Evolutionary conservation across 2,113 vertebrate species (phyloP), one percentile per base, ranked within the genome.

Genomic region (Macroglossus sobrinus): DNA sequence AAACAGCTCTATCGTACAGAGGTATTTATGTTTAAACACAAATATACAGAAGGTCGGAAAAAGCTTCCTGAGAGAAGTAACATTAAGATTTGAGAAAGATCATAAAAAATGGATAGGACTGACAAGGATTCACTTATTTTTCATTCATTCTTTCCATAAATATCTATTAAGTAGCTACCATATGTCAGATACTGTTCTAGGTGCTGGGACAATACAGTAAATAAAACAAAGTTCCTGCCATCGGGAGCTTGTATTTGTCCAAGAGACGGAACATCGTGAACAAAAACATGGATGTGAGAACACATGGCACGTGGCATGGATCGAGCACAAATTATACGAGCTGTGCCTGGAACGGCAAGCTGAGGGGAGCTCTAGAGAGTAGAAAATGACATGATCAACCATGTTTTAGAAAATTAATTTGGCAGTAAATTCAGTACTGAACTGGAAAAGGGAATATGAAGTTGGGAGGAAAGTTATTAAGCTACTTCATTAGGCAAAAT

Each of bases 71-170:
- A 89, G 63, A 93, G 33, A 88, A 35, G 24, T 40, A 90, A 64
- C n/a, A 95, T 22, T 93, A n/a, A 79, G n/a, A 84, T 81, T 86
- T 81, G 53, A 64, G 18, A 85, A 82, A 1, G 50, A 12, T 45
- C 64, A 84, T 84, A 55, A 79, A 66, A 93, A 86, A 78, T 18
- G 9, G 45, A 19, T 11, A 86, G 21, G 61, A 81, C 0, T 75
- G 74, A 90, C 22, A 90, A 90, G 45, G 35, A 76, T 38, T 89
- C 33, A 81, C 13, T 69, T 43, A 86, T 22, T 95, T 93, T 87
- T 84, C 75, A 93, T 24, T 87, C 50, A 82, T 57, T 89, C 61
- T 95, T 91, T 94, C 43, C 53, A 57, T 35, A 87, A 84, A 45
- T 66, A 64, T 72, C 50, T 87, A 95, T 6, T 84, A 57, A 94